phyloP scores from a whole-genome alignment of 1,140 invertebrate genomes.

The Potamilus streckersoni region DNA sequence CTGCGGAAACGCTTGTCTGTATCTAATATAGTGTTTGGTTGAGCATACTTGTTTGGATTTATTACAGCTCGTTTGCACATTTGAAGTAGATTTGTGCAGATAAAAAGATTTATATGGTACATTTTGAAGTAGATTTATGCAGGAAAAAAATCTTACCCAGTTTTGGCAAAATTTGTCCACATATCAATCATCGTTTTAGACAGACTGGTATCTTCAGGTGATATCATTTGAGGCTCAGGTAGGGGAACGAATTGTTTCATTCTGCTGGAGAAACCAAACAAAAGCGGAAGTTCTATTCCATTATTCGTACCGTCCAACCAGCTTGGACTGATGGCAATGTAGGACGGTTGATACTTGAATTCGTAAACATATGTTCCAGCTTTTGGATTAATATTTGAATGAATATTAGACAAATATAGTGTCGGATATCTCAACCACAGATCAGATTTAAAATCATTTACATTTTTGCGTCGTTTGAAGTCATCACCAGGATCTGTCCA shows the following conservation, averaged over 20 bases:
- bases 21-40: too few relatives aligned
- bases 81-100: too few relatives aligned
- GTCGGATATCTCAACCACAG: background rate
- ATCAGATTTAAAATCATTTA: slow-evolving; percentile 2
- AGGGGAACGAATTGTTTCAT: background rate
- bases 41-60: too few relatives aligned
- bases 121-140: too few relatives aligned
- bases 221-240: slow-evolving; percentile 1
- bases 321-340: slow-evolving; percentile 2
- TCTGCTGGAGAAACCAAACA: slow-evolving; percentile 15
- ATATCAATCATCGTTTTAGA: slow-evolving; percentile 19
- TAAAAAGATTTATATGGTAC: too few relatives aligned
- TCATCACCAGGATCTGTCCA: slow-evolving; percentile 2
- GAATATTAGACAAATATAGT: background rate
- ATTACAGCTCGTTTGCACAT: too few relatives aligned
- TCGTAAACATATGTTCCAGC: slow-evolving; percentile 4
- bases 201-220: slow-evolving; percentile 11
- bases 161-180: slow-evolving; percentile 40
- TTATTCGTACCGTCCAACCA: slow-evolving; percentile 21
- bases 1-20: too few relatives aligned
- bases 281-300: slow-evolving; percentile 21
- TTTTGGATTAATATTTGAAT: background rate
- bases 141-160: slow-evolving; percentile 19
- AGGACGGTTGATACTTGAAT: slow-evolving; percentile 2
- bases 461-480: slow-evolving; percentile 1